phyloP scores from a whole-genome alignment of 2,888 invertebrate species.

The Chrysolina oricalcia region DNA sequence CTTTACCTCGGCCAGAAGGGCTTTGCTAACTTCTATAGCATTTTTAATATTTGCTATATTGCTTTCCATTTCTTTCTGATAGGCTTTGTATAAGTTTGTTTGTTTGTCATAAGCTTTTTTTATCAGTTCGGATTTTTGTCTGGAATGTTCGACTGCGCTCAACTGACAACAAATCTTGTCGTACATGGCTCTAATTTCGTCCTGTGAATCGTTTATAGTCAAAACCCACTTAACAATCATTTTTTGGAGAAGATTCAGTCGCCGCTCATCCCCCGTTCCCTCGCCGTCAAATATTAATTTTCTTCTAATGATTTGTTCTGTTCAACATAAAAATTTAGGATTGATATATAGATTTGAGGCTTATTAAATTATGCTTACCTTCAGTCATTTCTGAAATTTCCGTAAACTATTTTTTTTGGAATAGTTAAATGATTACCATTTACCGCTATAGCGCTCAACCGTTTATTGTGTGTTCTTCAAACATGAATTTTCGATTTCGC shows the following conservation, averaged over 20 bases:
- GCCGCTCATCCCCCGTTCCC: slow-evolving; percentile 94
- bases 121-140: slow-evolving; percentile 86
- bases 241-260: slow-evolving; percentile 88
- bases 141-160: slow-evolving; percentile 90
- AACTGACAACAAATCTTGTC: slow-evolving; percentile 88
- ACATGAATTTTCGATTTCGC: no score
- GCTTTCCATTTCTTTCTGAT: slow-evolving; percentile 84
- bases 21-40: slow-evolving; percentile 87
- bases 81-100: slow-evolving; percentile 84
- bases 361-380: slow-evolving; percentile 11
- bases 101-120: slow-evolving; percentile 89
- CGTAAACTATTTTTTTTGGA: neutral
- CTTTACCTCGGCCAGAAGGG: slow-evolving; percentile 86
- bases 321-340: slow-evolving; percentile 56
- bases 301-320: slow-evolving; percentile 95
- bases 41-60: slow-evolving; percentile 86
- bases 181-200: slow-evolving; percentile 79
- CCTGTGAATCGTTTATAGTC: slow-evolving; percentile 77
- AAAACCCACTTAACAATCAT: slow-evolving; percentile 87
- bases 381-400: slow-evolving; percentile 25
- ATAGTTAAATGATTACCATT: no score
- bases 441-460: neutral
- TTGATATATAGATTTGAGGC: neutral
- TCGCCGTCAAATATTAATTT: slow-evolving; percentile 95
- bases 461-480: no score